These are phyloP conservation scores for Pseudeuparius sepicola DNA, from an alignment of 2,888 invertebrate genomes.

Conservation along the genomic window DNA sequence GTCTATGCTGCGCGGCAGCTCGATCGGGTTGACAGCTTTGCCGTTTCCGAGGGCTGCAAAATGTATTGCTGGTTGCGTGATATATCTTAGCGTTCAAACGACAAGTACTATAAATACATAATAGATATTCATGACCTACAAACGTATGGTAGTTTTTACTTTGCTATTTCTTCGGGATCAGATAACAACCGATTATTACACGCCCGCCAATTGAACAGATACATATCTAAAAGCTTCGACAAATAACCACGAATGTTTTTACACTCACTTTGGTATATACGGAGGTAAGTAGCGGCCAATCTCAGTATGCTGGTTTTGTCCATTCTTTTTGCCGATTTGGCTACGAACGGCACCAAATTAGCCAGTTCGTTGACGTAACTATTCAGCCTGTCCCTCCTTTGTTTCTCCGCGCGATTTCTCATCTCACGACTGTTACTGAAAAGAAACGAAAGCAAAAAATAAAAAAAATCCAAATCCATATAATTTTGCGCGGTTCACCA, in stretches of 20 bases:
- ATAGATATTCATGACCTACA: too few relatives aligned
- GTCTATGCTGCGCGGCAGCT: slow-evolving; percentile 46
- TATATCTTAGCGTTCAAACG: background rate
- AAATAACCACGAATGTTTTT: too few relatives aligned
- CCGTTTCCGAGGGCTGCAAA: slow-evolving; percentile 27
- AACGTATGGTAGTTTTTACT: too few relatives aligned
- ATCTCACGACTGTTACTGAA: slow-evolving; percentile 66
- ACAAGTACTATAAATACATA: too few relatives aligned
- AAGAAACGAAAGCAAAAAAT: slow-evolving; percentile 16
- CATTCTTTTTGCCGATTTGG: slow-evolving; percentile 70
- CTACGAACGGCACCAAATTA: slow-evolving; percentile 72
- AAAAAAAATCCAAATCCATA: too few relatives aligned
- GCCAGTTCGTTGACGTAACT: slow-evolving; percentile 74
- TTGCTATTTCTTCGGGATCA: too few relatives aligned
- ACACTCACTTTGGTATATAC: slow-evolving; percentile 60
- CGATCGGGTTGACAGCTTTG: slow-evolving; percentile 25
- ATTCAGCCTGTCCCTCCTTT: slow-evolving; percentile 82
- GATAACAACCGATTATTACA: too few relatives aligned
- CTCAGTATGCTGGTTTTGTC: slow-evolving; percentile 87
- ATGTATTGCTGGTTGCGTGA: too few relatives aligned
- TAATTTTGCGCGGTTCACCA: too few relatives aligned
- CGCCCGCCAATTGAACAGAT: too few relatives aligned
- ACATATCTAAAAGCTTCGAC: too few relatives aligned
- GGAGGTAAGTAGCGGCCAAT: slow-evolving; percentile 74
- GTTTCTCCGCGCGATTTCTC: slow-evolving; percentile 84